Conservation (phyloP, 2,113 vertebrate species). For the Tiliqua scincoides region DNA sequence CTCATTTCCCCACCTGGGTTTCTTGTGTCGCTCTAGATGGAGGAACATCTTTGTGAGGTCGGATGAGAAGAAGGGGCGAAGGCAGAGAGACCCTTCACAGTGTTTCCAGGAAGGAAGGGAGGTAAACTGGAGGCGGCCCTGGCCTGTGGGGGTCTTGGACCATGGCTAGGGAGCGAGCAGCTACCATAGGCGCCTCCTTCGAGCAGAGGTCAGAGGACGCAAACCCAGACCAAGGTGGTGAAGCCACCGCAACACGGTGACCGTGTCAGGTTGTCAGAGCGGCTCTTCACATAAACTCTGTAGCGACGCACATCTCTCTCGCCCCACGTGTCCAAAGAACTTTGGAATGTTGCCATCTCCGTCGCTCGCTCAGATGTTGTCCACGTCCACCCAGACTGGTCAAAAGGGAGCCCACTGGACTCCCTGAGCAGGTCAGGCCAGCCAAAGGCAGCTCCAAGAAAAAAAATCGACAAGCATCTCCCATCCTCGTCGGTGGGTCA, state of each 20-base stretch:
- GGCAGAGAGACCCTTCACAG: slow-evolving; percentile 58
- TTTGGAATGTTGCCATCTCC: too few relatives aligned
- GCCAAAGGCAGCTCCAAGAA: slow-evolving; percentile 27
- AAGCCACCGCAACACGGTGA: neutral
- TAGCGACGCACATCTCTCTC: neutral
- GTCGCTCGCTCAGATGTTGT: neutral
- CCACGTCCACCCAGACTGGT: slow-evolving; percentile 32
- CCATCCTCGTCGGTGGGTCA: slow-evolving; percentile 35
- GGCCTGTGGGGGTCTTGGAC: slow-evolving; percentile 57
- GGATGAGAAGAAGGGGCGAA: slow-evolving; percentile 14
- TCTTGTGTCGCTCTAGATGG: slow-evolving; percentile 17
- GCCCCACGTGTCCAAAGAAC: neutral
- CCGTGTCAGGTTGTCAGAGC: neutral
- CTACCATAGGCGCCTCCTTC: slow-evolving; percentile 57
- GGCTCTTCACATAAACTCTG: neutral
- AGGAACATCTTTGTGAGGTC: neutral
- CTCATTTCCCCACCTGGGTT: slow-evolving; percentile 13
- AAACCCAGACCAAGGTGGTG: neutral
- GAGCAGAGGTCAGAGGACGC: neutral
- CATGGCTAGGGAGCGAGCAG: slow-evolving; percentile 70
- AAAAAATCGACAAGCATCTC: slow-evolving; percentile 19
- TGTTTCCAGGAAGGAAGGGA: slow-evolving; percentile 68
- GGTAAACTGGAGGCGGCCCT: slow-evolving; percentile 70
- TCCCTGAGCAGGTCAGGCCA: slow-evolving; percentile 37
- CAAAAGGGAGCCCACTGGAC: slow-evolving; percentile 39